phyloP scores from a whole-genome alignment of 2,797 vertebrate species.

The Danio albolineatus region DNA sequence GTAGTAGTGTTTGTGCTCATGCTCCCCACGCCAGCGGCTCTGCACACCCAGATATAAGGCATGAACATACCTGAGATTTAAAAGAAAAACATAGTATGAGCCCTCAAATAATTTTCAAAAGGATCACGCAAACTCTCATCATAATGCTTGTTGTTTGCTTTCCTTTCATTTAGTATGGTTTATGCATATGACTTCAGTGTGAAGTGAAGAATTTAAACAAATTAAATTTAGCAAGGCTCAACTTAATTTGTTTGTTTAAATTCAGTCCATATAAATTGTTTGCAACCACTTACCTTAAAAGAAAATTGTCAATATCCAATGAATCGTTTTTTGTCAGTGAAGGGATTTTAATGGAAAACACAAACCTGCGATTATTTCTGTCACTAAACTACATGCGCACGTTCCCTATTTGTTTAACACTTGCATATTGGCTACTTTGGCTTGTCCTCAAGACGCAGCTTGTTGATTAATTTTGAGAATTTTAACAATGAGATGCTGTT shows the following conservation, averaged over 20 bases:
- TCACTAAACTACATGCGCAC: not conserved
- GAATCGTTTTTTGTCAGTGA: too few species aligned
- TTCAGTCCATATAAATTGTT: too few species aligned
- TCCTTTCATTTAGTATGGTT: too few species aligned
- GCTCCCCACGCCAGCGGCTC: conserved; percentile 92
- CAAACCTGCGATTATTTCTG: not conserved
- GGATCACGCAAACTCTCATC: not conserved
- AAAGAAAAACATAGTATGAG: not conserved
- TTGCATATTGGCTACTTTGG: not conserved
- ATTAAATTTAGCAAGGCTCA: too few species aligned
- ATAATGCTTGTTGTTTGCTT: not conserved
- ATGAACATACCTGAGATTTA: conserved; percentile 86
- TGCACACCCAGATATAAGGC: conserved; percentile 92
- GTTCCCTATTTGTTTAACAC: not conserved
- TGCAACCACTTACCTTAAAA: too few species aligned
- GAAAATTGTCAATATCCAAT: too few species aligned
- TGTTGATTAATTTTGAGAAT: not conserved
- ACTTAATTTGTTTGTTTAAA: too few species aligned
- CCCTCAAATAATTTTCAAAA: not conserved
- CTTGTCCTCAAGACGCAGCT: not conserved
- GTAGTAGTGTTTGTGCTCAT: conserved; percentile 91
- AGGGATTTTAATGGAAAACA: too few species aligned
- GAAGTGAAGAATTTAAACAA: too few species aligned
- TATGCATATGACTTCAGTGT: too few species aligned
- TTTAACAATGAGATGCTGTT: too few species aligned